A percentile compares a stretch with the other conserved stretches of the same genome.
Evolutionary conservation across 1,140 invertebrate genomes (phyloP).

Genomic region (Apocrypta bakeri): DNA sequence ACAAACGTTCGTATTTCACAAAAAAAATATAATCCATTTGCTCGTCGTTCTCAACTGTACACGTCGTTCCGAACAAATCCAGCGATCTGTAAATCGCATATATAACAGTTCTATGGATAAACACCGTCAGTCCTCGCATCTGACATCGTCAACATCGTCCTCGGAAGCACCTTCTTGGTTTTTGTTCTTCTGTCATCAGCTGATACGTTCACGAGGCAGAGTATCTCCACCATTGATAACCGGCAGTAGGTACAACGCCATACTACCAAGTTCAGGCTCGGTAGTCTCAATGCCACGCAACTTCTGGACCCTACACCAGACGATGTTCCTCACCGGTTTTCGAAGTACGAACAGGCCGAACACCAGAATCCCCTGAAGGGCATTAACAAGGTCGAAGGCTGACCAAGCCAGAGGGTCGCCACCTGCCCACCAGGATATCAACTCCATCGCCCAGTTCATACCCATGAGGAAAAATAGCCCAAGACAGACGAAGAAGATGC

Average conservation of each 20-base stretch:
- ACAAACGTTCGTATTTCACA: not conserved
- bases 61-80: not conserved
- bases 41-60: not conserved
- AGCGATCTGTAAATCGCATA: not conserved
- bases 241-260: slow-evolving; percentile 63
- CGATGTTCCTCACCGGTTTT: slow-evolving; percentile 69
- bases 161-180: not conserved
- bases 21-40: not conserved
- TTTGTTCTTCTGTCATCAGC: not conserved
- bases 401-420: slow-evolving; percentile 72
- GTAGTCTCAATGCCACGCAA: slow-evolving; percentile 55
- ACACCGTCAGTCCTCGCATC: not conserved
- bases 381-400: slow-evolving; percentile 74
- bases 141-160: not conserved
- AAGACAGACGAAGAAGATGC: slow-evolving; percentile 70
- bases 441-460: slow-evolving; percentile 76
- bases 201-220: slow-evolving; percentile 7
- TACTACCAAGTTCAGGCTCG: slow-evolving; percentile 61
- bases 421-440: slow-evolving; percentile 73
- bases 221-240: slow-evolving; percentile 49
- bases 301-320: slow-evolving; percentile 67
- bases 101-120: no score
- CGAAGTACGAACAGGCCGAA: slow-evolving; percentile 75
- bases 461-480: slow-evolving; percentile 76
- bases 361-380: slow-evolving; percentile 73